Evolutionary conservation across 2,113 vertebrate species (phyloP), one percentile per base, ranked within the genome.

Genomic region (Marmota flaviventris): DNA sequence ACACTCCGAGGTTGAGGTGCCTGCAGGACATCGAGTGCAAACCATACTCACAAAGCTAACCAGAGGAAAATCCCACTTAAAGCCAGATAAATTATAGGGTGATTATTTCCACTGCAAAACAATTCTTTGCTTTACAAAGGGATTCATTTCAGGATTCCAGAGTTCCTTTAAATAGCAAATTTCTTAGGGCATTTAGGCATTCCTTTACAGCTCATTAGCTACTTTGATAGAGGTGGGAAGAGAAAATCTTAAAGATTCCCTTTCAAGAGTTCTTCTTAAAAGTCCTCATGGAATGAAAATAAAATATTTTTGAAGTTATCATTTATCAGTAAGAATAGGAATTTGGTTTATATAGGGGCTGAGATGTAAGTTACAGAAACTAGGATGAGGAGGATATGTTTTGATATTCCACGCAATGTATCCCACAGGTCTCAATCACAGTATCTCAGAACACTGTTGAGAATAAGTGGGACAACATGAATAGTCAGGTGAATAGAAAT

Each of bases 201-300:
- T 67, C 63, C 63, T 92, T 93, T 91, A 77, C 25, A 96, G 77
- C 39, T 95, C 93, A 96, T 96, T 96, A 95, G 75, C 70, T 95
- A 56, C 65, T 67, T 63, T 88, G 42, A 73, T 10, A 90, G 67
- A 70, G 24, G 53, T 42, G 6, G 61, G 73, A 18, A 85, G 70
- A 82, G 85, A 89, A 95, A 93, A 86, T 63, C 69, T 84, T 73
- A 92, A 89, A 76, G 45, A 76, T n/a, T n/a, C 4, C 42, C 45
- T 65, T 76, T 84, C n/a, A 93, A 85, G 78, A 87, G 32, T 89
- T 85, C 39, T 87, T 61, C 83, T 48, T 69, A 76, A 96, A 94
- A 69, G 73, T 87, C 22, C 51, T 37, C 12, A 91, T 69, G 58
- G 51, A 83, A 75, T 39, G 18, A 73, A 93, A 77, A 82, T 81